Evolutionary conservation across 2,888 invertebrate genomes (phyloP).

Genomic region (Salpingus planirostris): DNA sequence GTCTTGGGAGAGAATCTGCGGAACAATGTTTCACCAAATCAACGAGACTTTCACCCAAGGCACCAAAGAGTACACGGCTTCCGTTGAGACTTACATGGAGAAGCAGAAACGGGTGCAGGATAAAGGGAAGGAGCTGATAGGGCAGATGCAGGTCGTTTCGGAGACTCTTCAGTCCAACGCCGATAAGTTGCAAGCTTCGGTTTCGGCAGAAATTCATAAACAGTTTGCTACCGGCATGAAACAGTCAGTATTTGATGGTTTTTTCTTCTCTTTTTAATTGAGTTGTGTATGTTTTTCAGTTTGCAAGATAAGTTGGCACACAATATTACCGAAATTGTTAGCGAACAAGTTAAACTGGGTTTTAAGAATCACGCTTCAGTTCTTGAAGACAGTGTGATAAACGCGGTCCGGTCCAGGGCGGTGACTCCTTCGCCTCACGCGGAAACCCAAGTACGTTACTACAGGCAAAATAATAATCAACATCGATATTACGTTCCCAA

Average conservation of each 20-base stretch:
- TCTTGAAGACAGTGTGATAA: constrained; percentile 50
- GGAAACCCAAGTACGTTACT: constrained; percentile 43
- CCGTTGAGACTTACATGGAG: constrained; percentile 41
- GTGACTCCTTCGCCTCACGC: constrained; percentile 64
- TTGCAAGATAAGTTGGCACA: constrained; percentile 39
- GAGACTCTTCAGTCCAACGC: constrained; percentile 35
- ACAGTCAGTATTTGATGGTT: constrained; percentile 26
- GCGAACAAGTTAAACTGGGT: constrained; percentile 41
- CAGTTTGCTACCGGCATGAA: constrained; percentile 35
- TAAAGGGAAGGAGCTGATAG: constrained; percentile 38
- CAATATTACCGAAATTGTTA: constrained; percentile 38
- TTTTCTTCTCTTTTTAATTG: too few species aligned
- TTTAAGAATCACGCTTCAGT: constrained; percentile 52
- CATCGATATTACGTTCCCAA: neutral
- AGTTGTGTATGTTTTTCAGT: constrained; percentile 28
- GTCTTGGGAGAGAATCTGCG: constrained; percentile 77
- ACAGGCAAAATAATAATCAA: neutral
- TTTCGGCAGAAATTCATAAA: constrained; percentile 35
- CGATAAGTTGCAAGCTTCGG: constrained; percentile 31
- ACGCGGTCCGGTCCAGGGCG: constrained; percentile 58
- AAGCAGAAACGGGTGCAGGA: constrained; percentile 39
- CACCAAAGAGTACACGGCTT: constrained; percentile 64
- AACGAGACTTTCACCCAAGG: constrained; percentile 82
- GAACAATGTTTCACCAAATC: constrained; percentile 81
- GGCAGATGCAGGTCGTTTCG: constrained; percentile 38